These are phyloP conservation scores for Zaprionus nigranus DNA, from an alignment of 1,140 invertebrate genomes.

Conservation along the genomic window DNA sequence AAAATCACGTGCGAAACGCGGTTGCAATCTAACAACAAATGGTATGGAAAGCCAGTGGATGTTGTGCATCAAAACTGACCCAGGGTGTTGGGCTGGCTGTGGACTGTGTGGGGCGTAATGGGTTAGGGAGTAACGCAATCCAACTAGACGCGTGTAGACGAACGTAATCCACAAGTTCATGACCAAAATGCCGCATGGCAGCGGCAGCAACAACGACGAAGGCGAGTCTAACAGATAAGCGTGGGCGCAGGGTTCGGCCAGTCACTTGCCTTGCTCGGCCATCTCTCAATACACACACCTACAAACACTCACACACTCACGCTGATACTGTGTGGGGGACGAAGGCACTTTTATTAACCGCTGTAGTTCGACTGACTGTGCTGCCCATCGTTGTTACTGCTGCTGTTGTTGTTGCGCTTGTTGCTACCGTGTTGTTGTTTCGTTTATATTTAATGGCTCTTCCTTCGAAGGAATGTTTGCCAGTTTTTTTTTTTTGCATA, in stretches of 20 bases:
- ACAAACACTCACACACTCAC: slow-evolving; percentile 9
- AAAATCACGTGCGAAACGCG: too few species aligned
- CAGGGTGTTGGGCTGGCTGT: background rate
- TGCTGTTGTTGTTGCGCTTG: slow-evolving; percentile 37
- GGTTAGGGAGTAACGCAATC: slow-evolving; percentile 9
- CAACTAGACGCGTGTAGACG: slow-evolving; percentile 15
- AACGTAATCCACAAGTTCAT: slow-evolving; percentile 73
- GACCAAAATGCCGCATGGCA: slow-evolving; percentile 72
- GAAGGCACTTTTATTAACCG: slow-evolving; percentile 59
- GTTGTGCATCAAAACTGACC: slow-evolving; percentile 11
- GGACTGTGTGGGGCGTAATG: background rate
- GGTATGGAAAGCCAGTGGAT: slow-evolving; percentile 9
- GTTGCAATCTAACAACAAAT: background rate
- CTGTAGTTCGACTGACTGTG: slow-evolving; percentile 61
- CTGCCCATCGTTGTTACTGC: slow-evolving; percentile 31
- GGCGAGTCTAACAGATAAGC: slow-evolving; percentile 45
- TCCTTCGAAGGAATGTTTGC: slow-evolving; percentile 74
- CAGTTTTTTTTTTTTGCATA: slow-evolving; percentile 57
- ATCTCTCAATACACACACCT: slow-evolving; percentile 16
- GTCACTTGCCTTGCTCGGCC: slow-evolving; percentile 14
- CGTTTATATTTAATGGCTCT: slow-evolving; percentile 47
- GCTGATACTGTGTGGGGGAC: slow-evolving; percentile 47
- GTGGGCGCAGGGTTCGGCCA: slow-evolving; percentile 58
- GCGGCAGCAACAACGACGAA: slow-evolving; percentile 14
- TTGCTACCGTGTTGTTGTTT: slow-evolving; percentile 32